Conservation (phyloP, 2,113 vertebrate species). For the Callorhinus ursinus region DNA sequence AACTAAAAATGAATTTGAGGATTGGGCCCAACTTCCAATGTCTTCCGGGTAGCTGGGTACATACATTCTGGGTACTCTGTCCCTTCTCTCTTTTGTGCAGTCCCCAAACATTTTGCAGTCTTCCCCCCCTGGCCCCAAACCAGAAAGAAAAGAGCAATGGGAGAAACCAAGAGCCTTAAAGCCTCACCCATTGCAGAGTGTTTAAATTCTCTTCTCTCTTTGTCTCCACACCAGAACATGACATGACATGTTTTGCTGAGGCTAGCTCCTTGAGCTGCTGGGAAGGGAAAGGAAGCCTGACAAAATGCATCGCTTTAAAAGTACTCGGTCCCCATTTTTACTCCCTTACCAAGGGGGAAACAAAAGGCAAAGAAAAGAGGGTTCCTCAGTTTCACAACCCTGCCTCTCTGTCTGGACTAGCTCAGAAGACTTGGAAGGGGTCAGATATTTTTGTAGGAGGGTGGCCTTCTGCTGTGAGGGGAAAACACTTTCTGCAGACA, state of each 20-base stretch:
- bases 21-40: background rate
- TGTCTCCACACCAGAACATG: slow-evolving; percentile 72
- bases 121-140: background rate
- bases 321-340: background rate
- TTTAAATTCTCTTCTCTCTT: slow-evolving; percentile 66
- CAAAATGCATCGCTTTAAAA: slow-evolving; percentile 74
- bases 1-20: slow-evolving; percentile 35
- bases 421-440: slow-evolving; percentile 45
- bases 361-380: background rate
- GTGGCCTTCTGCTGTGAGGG: slow-evolving; percentile 30
- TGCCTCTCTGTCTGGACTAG: slow-evolving; percentile 79
- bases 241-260: slow-evolving; percentile 77
- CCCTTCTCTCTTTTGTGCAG: background rate
- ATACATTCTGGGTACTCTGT: background rate
- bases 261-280: slow-evolving; percentile 63
- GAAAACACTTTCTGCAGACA: background rate
- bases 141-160: background rate
- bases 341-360: background rate
- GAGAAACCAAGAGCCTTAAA: background rate
- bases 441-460: slow-evolving; percentile 52
- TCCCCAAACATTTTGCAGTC: background rate
- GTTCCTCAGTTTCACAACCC: slow-evolving; percentile 72
- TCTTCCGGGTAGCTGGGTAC: background rate
- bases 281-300: slow-evolving; percentile 71
- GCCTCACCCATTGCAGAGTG: background rate